These are phyloP conservation scores for Volucella zonaria DNA, from an alignment of 2,888 invertebrate genomes.

Conservation along the genomic window DNA sequence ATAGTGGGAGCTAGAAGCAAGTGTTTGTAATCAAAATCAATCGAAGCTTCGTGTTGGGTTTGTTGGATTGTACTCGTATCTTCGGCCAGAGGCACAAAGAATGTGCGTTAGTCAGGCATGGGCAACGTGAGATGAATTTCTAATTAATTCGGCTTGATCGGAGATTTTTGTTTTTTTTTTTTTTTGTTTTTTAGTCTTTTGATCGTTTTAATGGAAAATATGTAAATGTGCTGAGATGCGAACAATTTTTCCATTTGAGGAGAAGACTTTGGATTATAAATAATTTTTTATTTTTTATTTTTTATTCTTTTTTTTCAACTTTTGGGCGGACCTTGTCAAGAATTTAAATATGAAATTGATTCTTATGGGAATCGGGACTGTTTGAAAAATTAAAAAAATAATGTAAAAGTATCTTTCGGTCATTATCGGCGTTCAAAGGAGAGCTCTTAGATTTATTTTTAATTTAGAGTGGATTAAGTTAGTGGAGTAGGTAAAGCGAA, in stretches of 20 bases:
- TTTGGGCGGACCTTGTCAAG: slow-evolving; percentile 17
- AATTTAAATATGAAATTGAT: slow-evolving; percentile 11
- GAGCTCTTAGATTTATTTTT: too few relatives aligned
- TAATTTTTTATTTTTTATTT: slow-evolving; percentile 1
- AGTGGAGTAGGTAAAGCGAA: too few relatives aligned
- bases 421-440: too few relatives aligned
- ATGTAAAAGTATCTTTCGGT: too few relatives aligned
- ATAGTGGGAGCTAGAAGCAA: neutral
- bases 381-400: neutral
- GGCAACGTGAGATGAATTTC: slow-evolving; percentile 52
- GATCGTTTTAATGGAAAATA: slow-evolving; percentile 59
- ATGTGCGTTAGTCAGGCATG: slow-evolving; percentile 41
- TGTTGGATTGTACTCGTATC: too few relatives aligned
- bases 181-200: slow-evolving; percentile 11
- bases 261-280: neutral
- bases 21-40: slow-evolving; percentile 19
- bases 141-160: slow-evolving; percentile 35
- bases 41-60: neutral
- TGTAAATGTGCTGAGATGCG: slow-evolving; percentile 24
- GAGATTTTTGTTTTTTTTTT: neutral
- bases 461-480: too few relatives aligned
- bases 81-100: neutral
- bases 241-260: neutral
- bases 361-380: neutral
- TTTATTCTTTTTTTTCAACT: neutral